Conservation (phyloP, 1,140 invertebrate genomes). For the Drosophila hydei region DNA sequence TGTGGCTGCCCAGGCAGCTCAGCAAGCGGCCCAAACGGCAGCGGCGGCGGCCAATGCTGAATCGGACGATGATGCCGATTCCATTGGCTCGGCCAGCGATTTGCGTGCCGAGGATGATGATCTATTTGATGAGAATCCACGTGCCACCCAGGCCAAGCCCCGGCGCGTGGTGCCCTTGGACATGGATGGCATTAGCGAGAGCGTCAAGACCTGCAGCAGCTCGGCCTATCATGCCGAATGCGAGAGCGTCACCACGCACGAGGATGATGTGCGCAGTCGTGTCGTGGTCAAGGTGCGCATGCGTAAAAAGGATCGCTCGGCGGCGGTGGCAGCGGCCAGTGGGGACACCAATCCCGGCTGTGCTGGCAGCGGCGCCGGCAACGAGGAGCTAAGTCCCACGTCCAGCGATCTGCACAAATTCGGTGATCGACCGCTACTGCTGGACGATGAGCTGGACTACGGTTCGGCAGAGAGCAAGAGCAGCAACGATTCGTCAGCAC, state of each 20-base stretch:
- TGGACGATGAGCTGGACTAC: conserved; percentile 91
- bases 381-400: conserved; percentile 77
- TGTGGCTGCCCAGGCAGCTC: conserved; percentile 68
- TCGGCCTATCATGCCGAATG: conserved; percentile 90
- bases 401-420: conserved; percentile 88
- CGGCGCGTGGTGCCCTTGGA: conserved; percentile 74
- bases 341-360: conserved; percentile 3
- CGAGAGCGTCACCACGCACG: conserved; percentile 88
- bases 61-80: conserved; percentile 86
- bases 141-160: conserved; percentile 60
- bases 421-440: conserved; percentile 90
- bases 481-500: conserved; percentile 49
- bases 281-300: conserved; percentile 83
- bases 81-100: conserved; percentile 90
- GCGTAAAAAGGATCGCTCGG: conserved; percentile 78
- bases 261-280: conserved; percentile 85
- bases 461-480: conserved; percentile 85
- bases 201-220: conserved; percentile 88
- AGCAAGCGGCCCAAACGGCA: conserved; percentile 41
- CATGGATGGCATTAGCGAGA: conserved; percentile 88
- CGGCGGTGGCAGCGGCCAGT: conserved; percentile 46
- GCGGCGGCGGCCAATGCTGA: conserved; percentile 56
- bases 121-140: conserved; percentile 84
- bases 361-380: conserved; percentile 5
- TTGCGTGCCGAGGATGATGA: conserved; percentile 87